These are phyloP conservation scores for Marmota monax DNA, from an alignment of 2,113 vertebrate genomes.

Conservation along the genomic window DNA sequence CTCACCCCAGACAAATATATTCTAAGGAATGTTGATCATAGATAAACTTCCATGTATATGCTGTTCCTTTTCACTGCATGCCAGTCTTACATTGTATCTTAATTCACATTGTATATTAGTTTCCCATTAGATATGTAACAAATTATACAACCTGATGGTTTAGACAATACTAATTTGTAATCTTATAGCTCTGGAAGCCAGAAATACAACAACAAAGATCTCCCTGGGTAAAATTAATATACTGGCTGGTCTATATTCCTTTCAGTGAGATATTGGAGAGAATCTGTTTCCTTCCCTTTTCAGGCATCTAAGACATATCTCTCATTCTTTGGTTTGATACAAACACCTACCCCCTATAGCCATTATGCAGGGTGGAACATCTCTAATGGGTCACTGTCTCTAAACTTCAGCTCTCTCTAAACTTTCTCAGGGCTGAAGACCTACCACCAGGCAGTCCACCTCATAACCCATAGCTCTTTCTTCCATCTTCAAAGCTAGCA, in stretches of 20 bases:
- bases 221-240: neutral
- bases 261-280: neutral
- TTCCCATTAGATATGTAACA: constrained; percentile 17
- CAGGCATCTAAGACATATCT: neutral
- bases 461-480: too few relatives aligned
- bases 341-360: neutral
- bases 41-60: neutral
- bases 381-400: neutral
- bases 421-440: neutral
- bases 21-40: neutral
- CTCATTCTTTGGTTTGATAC: neutral
- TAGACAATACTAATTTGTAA: neutral
- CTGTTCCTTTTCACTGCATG: neutral
- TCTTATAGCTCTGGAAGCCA: neutral
- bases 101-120: neutral
- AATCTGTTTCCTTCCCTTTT: constrained; percentile 6
- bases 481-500: neutral
- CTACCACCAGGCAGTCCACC: neutral
- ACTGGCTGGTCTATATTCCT: neutral
- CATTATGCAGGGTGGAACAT: neutral
- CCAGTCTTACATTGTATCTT: neutral
- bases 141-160: neutral
- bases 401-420: neutral
- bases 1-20: neutral
- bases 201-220: neutral